A percentile compares a stretch with the other conserved stretches of the same genome.
Conservation (phyloP, 1,140 invertebrate species). For the Drosophila ogumai region DNA sequence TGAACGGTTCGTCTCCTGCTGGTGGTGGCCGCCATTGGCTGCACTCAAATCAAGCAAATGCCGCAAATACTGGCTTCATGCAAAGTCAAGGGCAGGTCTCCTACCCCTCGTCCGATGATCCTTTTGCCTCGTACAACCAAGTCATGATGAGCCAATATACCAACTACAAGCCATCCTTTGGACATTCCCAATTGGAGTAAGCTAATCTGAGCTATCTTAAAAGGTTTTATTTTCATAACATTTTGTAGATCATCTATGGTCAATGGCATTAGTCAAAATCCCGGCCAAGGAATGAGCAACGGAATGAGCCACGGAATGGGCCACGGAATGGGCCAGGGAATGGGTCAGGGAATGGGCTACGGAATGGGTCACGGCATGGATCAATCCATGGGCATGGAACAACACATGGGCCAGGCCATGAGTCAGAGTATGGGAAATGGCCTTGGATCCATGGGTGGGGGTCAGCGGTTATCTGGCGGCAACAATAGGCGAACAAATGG, state of each 20-base stretch:
- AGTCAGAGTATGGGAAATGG: conserved; percentile 21
- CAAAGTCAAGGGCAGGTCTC: not conserved
- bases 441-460: not conserved
- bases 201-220: not conserved
- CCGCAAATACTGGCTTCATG: conserved; percentile 10
- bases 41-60: conserved; percentile 57
- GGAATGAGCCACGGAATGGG: not conserved
- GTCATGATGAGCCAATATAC: conserved; percentile 45
- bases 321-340: not conserved
- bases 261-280: not conserved
- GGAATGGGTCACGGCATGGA: conserved; percentile 5
- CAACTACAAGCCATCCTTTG: conserved; percentile 26
- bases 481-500: conserved; percentile 38
- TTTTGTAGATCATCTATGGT: not conserved
- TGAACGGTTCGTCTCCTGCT: conserved; percentile 1
- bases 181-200: conserved; percentile 7
- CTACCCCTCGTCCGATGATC: not conserved
- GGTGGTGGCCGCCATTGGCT: conserved; percentile 59
- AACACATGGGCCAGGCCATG: not conserved
- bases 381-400: conserved; percentile 4
- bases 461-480: conserved; percentile 30
- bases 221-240: not conserved
- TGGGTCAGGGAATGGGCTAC: not conserved
- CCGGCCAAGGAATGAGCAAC: conserved; percentile 4
- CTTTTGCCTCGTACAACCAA: conserved; percentile 59